Conservation (phyloP, 2,888 invertebrate genomes). For the Augochlorella aurata region DNA sequence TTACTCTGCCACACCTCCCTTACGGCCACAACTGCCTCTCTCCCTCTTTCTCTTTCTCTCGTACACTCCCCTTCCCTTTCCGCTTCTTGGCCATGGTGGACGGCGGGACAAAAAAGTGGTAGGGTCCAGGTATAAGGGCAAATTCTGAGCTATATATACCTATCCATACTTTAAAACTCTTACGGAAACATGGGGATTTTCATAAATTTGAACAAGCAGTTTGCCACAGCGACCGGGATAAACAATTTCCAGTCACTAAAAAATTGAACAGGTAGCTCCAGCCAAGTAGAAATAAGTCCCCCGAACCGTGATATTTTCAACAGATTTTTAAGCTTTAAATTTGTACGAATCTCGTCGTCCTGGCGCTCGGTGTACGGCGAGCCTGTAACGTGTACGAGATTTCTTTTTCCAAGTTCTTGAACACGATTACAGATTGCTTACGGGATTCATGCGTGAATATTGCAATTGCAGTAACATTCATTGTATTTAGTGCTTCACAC, state of each 20-base stretch:
- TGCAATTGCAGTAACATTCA: too few species aligned
- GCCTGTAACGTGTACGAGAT: not conserved
- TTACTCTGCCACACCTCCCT: constrained; percentile 53
- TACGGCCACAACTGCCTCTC: constrained; percentile 34
- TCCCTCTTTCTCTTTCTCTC: constrained; percentile 26
- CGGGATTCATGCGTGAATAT: not conserved
- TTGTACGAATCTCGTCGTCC: not conserved
- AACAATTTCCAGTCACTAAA: not conserved
- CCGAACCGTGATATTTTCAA: not conserved
- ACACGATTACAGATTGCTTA: not conserved
- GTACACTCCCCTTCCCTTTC: constrained; percentile 5
- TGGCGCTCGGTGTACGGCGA: not conserved
- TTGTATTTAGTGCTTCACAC: too few species aligned
- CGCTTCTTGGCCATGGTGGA: constrained; percentile 44
- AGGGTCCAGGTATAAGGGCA: constrained; percentile 73
- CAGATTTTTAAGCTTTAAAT: not conserved
- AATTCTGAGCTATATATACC: constrained; percentile 66
- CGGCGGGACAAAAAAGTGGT: constrained; percentile 71
- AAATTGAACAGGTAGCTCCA: not conserved
- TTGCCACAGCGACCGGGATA: not conserved
- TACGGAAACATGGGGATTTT: constrained; percentile 56
- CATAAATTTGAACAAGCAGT: constrained; percentile 35
- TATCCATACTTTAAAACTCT: constrained; percentile 54
- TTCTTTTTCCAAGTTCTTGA: not conserved
- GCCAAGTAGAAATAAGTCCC: not conserved